A percentile compares a stretch with the other conserved stretches of the same genome.
Conservation (phyloP, 2,113 vertebrate genomes). For the Elgaria multicarinata region DNA sequence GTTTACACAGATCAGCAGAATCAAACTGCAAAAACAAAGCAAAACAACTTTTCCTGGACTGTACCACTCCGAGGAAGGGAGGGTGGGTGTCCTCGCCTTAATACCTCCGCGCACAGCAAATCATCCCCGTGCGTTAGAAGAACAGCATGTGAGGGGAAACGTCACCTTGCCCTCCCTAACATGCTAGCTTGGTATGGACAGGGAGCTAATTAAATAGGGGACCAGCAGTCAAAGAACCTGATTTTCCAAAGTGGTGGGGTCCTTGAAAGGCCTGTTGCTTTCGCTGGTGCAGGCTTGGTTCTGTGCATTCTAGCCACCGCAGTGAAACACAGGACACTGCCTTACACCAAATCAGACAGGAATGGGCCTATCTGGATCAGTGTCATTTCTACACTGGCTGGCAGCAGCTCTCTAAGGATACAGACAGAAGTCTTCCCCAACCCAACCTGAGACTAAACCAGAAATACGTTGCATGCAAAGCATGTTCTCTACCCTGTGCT, state of each 20-base stretch:
- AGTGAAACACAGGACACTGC: background rate
- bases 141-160: background rate
- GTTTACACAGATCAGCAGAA: constrained; percentile 15
- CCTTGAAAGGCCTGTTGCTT: background rate
- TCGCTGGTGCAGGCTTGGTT: background rate
- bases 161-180: background rate
- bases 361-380: background rate
- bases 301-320: background rate
- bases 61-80: background rate
- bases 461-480: no score
- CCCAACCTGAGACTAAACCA: background rate
- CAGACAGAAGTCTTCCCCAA: background rate
- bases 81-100: background rate
- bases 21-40: background rate
- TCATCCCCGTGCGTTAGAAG: no score
- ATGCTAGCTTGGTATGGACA: background rate
- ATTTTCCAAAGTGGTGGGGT: background rate
- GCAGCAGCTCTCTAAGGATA: background rate
- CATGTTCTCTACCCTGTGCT: no score
- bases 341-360: background rate
- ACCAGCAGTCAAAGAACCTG: background rate
- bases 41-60: background rate
- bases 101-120: background rate
- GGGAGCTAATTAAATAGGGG: background rate
- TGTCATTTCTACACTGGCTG: background rate